A percentile compares a stretch with the other conserved stretches of the same genome.
Evolutionary conservation across 1,140 invertebrate species (phyloP).

Genomic region (Grapholita molesta): DNA sequence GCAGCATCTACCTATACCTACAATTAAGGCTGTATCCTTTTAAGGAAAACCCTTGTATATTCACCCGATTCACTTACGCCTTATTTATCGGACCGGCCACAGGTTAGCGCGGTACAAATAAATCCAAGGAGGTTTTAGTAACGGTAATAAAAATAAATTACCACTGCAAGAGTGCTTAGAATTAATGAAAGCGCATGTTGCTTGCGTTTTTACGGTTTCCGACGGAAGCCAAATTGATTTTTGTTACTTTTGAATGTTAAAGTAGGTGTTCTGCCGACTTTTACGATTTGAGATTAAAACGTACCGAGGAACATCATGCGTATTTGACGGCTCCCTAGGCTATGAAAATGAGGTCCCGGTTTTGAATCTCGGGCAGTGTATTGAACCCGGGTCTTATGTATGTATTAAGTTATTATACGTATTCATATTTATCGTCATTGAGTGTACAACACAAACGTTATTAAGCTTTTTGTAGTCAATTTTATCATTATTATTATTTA

Average conservation of each 20-base stretch:
- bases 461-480: too few species aligned
- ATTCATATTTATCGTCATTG: too few species aligned
- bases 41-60: background rate
- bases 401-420: too few species aligned
- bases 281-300: background rate
- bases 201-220: background rate
- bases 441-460: too few species aligned
- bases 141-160: constrained; percentile 56
- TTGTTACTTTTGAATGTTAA: background rate
- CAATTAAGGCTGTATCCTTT: background rate
- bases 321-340: too few species aligned
- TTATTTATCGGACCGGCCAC: constrained; percentile 43
- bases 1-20: background rate
- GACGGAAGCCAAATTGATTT: constrained; percentile 4
- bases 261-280: background rate
- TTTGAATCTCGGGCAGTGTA: too few species aligned
- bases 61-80: constrained; percentile 8
- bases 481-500: too few species aligned
- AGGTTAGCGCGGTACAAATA: constrained; percentile 41
- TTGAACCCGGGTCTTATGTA: too few species aligned
- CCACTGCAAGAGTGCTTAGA: constrained; percentile 12
- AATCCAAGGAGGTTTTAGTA: constrained; percentile 41
- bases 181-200: constrained; percentile 15
- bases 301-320: background rate
- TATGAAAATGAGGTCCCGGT: too few species aligned